Conservation (phyloP, 2,888 invertebrate species). For the Heliconius cydno region DNA sequence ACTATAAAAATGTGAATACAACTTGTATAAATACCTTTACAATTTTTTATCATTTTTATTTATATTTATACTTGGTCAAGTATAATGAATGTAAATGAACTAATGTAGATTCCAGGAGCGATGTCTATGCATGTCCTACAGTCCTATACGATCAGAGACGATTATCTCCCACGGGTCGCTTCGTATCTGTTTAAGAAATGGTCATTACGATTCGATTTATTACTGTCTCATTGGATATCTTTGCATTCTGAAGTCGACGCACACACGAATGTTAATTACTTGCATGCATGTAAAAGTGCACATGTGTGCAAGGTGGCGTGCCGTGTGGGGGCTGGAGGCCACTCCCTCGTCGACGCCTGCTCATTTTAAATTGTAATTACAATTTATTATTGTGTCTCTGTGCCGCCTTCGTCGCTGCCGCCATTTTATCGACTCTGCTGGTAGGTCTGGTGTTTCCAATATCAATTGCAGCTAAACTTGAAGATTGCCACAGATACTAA, state of each 20-base stretch:
- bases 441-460: conserved; percentile 55
- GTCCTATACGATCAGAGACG: neutral
- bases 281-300: conserved; percentile 73
- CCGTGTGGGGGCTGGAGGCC: conserved; percentile 72
- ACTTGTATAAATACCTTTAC: no score
- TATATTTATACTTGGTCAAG: no score
- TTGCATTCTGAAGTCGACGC: conserved; percentile 49
- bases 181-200: conserved; percentile 25
- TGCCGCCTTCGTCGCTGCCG: conserved; percentile 77
- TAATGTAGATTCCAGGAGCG: neutral
- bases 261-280: conserved; percentile 64
- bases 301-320: conserved; percentile 72
- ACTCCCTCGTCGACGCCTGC: conserved; percentile 80
- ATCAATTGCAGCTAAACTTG: conserved; percentile 27
- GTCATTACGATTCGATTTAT: conserved; percentile 44
- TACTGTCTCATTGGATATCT: conserved; percentile 45
- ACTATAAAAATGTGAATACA: neutral
- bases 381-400: conserved; percentile 83
- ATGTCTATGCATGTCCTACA: neutral
- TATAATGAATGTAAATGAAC: neutral
- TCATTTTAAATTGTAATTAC: conserved; percentile 84
- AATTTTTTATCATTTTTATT: no score
- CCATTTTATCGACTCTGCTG: conserved; percentile 75
- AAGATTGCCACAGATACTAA: conserved; percentile 8
- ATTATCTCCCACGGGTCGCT: neutral